Percentiles rank a stretch among this genome's conserved stretches.
Evolutionary conservation across 2,888 invertebrate species (phyloP).

Genomic region (Himalopsyche kuldschensis): DNA sequence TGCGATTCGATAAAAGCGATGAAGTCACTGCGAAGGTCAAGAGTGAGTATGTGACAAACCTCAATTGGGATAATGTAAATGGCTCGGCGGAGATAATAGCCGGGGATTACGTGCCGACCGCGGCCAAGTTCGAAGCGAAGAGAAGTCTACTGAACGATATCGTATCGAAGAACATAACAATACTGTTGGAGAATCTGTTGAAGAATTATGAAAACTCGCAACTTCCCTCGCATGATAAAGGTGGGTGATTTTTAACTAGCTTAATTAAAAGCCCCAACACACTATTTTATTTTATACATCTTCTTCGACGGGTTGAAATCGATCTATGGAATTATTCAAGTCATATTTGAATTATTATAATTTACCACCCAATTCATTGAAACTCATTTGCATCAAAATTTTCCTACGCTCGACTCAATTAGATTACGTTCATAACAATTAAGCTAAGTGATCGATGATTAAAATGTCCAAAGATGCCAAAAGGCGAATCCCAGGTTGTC

Average conservation of each 20-base stretch:
- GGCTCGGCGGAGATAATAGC: constrained; percentile 23
- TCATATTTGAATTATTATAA: no score
- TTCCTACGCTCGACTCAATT: no score
- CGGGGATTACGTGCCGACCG: background rate
- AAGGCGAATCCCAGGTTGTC: no score
- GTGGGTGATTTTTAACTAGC: constrained; percentile 49
- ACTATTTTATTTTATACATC: no score
- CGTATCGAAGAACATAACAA: constrained; percentile 81
- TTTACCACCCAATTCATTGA: no score
- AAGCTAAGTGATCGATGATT: no score
- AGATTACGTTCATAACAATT: no score
- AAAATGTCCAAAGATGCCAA: no score
- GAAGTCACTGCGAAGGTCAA: constrained; percentile 1
- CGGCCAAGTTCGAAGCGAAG: constrained; percentile 43
- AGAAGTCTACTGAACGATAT: constrained; percentile 67
- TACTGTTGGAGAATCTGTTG: constrained; percentile 81
- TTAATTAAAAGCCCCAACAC: no score
- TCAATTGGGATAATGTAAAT: constrained; percentile 36
- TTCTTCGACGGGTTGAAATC: no score
- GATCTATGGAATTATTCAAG: no score
- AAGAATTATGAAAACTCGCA: constrained; percentile 91
- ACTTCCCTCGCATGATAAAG: constrained; percentile 85
- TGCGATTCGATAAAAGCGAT: constrained; percentile 31
- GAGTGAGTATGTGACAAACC: constrained; percentile 30
- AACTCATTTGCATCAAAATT: no score